Evolutionary conservation across 1,140 invertebrate genomes (phyloP), one percentile per base, ranked within the genome.

Genomic region (Apis dorsata): DNA sequence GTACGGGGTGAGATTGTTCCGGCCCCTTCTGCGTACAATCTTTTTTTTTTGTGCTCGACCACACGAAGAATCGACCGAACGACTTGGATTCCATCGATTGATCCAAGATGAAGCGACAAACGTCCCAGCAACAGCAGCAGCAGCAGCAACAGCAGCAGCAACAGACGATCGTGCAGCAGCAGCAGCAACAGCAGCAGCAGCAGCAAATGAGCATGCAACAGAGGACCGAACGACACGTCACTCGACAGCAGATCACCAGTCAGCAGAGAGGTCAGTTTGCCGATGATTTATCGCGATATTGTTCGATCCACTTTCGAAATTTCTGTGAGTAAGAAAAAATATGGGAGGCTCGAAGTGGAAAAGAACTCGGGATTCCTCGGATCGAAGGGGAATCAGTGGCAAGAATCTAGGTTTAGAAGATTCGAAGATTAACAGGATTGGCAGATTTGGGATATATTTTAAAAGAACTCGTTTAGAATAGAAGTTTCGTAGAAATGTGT

Each of bases 141-240:
- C 92, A 92, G 74, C 90, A 93, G 80, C 92, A 86, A 57, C 90
- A 90, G 49, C 90, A 89, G 63, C 91, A 91, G 55, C 91, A 92
- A 83, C 92, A 87, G 73, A 87, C 83, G 15, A 62, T 88, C 90
- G 15, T 34, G 70, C 91, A 90, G 72, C 92, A 66, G 63, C 94
- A 95, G 85, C 95, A 94, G 59, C 89, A 90, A 62, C 87, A 92
- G 72, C 94, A 24, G 24, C 24, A 24, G 24, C 24, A 24, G 78
- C 93, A 94, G 34, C 34, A 44, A 44, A 44, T 44, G 34, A 44
- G 34, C 34, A 94, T 95, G 91, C 96, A 97, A 93, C 96, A 97
- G 91, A 94, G 96, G 90, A 96, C 96, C 85, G 96, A 97, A 94
- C 96, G 96, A 92, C 96, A 96, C 93, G 95, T 97, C 93, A 96